Base-by-base conservation (phyloP, 2,113 vertebrate genomes). In the Rallus limicola region DNA sequence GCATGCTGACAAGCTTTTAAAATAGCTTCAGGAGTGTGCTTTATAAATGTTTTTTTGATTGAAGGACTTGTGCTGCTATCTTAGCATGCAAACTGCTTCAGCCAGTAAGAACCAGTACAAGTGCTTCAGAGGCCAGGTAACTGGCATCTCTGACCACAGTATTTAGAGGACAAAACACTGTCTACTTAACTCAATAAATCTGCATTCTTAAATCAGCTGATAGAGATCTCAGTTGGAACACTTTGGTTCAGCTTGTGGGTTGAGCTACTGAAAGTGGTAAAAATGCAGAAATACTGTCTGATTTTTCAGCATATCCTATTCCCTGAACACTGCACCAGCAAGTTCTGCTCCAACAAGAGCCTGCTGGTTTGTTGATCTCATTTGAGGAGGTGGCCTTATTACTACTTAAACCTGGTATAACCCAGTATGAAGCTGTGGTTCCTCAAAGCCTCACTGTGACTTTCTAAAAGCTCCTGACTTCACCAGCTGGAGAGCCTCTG, bases 281-380 rank as follows among this genome's bases (percentile, higher is more conserved):
- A 87, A 77, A 62, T 21, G 15, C 3, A 10, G 10, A 42, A 65
- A 50, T 80, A 10, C 25, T 58, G 42, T 77, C 33, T 31, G 48
- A 6, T 75, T 72, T 21, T 58, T 91, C 26, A 63, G 16, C 5
- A 0, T 48, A 3, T 0, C 8, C 4, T 20, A 1, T 82, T 85
- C 34, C 9, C 56, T 58, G 78, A 76, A 1, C 26, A 53, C 12
- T 25, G 19, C 68, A 28, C 55, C 26, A 50, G 42, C 18, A 46
- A 28, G 21, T 33, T 60, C 34, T 75, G 46, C 26, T 90, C 34
- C 31, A 9, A 36, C 9, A 38, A 65, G 63, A 68, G 42, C 40
- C 25, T 4, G 5, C 3, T 48, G 48, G 48, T 25, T 80, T 71
- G 25, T 56, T 40, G n/a, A 42, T 78, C 11, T 75, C 5, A 2